Evolutionary conservation across 2,113 vertebrate species (phyloP).

Genomic region (Pimephales promelas): DNA sequence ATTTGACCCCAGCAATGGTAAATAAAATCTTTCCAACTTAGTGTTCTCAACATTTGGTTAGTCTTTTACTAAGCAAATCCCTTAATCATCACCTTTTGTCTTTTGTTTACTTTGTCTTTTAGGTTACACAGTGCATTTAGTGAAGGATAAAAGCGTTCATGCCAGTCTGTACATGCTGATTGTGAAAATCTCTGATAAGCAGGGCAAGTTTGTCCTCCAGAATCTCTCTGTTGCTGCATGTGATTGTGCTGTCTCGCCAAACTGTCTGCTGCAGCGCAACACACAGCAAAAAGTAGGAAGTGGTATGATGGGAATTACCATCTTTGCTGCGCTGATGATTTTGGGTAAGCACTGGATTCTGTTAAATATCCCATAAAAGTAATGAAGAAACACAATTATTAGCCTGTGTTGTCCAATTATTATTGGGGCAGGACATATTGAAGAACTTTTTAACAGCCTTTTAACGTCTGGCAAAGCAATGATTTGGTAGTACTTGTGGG

Average conservation of each 20-base stretch:
- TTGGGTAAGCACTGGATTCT: constrained; percentile 55
- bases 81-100: not conserved
- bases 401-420: not conserved
- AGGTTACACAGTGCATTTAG: constrained; percentile 62
- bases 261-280: constrained; percentile 4
- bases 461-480: not conserved
- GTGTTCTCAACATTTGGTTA: not conserved
- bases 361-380: not conserved
- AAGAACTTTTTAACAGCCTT: no score
- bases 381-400: not conserved
- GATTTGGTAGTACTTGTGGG: not conserved
- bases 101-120: not conserved
- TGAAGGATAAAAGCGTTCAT: constrained; percentile 54
- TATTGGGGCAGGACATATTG: not conserved
- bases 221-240: constrained; percentile 60
- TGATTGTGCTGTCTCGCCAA: constrained; percentile 49
- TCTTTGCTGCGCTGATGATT: constrained; percentile 52
- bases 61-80: not conserved
- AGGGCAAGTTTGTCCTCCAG: constrained; percentile 58
- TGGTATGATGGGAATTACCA: not conserved
- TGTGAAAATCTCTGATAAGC: constrained; percentile 63
- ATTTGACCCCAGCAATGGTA: constrained; percentile 65
- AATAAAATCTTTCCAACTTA: not conserved
- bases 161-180: constrained; percentile 50
- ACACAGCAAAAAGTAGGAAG: not conserved